Conservation (phyloP, 2,888 invertebrate genomes). For the Xylocampa areola region DNA sequence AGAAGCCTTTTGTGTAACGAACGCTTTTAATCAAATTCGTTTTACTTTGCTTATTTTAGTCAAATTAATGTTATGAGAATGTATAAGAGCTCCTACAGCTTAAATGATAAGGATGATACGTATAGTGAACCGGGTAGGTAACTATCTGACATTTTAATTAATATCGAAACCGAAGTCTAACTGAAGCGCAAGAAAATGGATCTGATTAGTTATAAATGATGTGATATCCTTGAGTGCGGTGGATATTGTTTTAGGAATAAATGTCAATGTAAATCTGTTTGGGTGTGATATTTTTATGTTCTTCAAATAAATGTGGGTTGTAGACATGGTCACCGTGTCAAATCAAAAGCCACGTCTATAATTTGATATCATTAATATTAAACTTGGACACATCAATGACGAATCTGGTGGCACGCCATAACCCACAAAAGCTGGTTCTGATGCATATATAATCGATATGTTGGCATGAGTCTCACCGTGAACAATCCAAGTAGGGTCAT, state of each 20-base stretch:
- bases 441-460: conserved; percentile 60
- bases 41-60: conserved; percentile 8
- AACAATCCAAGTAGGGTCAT: conserved; percentile 81
- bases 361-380: conserved; percentile 33
- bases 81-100: neutral
- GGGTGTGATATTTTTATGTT: too few relatives aligned
- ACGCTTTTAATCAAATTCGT: conserved; percentile 27
- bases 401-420: conserved; percentile 57
- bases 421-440: conserved; percentile 62
- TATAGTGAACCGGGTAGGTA: neutral
- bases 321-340: conserved; percentile 1
- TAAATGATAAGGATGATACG: neutral
- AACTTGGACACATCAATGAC: conserved; percentile 44
- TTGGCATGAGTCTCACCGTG: conserved; percentile 59
- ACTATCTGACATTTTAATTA: neutral
- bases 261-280: too few relatives aligned
- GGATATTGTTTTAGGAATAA: too few relatives aligned
- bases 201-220: neutral
- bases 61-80: conserved; percentile 5
- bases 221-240: neutral
- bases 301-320: neutral
- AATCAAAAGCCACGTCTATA: neutral
- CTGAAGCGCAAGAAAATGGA: neutral
- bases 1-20: conserved; percentile 18
- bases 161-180: neutral